phyloP scores from a whole-genome alignment of 1,140 invertebrate genomes.

The Mamestra configurata region DNA sequence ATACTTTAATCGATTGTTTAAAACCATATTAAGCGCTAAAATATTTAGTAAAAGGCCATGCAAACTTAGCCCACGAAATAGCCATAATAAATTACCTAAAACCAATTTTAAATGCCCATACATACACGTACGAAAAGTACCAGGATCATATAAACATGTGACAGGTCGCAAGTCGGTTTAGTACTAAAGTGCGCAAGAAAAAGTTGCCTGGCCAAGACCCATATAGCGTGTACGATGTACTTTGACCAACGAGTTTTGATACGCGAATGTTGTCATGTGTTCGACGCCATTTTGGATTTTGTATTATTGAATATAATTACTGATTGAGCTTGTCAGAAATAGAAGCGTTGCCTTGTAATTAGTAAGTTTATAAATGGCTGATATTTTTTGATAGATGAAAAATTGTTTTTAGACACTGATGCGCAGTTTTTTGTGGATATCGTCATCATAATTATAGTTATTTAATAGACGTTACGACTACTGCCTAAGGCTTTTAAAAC shows the following conservation, averaged over 20 bases:
- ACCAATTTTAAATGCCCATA: not conserved
- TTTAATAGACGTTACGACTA: conserved; percentile 1
- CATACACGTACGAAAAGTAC: conserved; percentile 46
- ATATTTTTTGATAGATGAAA: not conserved
- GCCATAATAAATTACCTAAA: not conserved
- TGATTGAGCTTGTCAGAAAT: not conserved
- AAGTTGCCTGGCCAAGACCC: conserved; percentile 87
- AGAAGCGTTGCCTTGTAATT: not conserved
- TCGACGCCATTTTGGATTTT: conserved; percentile 54
- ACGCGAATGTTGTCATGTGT: conserved; percentile 45
- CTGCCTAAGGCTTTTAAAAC: conserved; percentile 10
- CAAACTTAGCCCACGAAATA: not conserved
- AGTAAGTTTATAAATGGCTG: not conserved
- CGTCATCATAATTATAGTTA: conserved; percentile 3
- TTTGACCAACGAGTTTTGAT: conserved; percentile 76
- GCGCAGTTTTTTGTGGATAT: not conserved
- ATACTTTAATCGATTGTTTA: no score
- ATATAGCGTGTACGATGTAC: conserved; percentile 77
- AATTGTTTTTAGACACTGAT: not conserved
- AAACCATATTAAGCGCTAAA: no score
- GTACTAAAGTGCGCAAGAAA: conserved; percentile 81
- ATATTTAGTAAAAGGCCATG: not conserved
- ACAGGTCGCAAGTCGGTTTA: conserved; percentile 72
- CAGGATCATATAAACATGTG: conserved; percentile 76
- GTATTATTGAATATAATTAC: not conserved